Conservation (phyloP, 2,888 invertebrate species). For the Cataglyphis albicans region DNA sequence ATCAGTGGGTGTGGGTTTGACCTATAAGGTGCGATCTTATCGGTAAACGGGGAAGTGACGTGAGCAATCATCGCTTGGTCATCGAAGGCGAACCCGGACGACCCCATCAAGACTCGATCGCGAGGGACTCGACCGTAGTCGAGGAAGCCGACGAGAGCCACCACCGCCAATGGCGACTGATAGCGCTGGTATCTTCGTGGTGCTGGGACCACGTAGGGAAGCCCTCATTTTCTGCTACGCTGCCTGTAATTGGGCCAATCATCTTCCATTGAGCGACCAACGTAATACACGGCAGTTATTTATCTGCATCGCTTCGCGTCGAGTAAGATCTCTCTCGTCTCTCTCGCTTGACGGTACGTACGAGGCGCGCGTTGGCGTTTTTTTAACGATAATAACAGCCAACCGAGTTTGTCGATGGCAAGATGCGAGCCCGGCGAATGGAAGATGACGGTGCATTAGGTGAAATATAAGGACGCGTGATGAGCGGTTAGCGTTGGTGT, state of each 20-base stretch:
- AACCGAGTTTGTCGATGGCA: conserved; percentile 61
- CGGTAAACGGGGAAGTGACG: conserved; percentile 78
- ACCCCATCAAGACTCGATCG: conserved; percentile 74
- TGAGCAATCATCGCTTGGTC: conserved; percentile 79
- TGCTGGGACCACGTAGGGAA: conserved; percentile 55
- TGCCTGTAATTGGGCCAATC: conserved; percentile 82
- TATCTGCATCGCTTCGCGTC: conserved; percentile 63
- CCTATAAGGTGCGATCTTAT: conserved; percentile 76
- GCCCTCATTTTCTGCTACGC: conserved; percentile 80
- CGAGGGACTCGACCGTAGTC: conserved; percentile 63
- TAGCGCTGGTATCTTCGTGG: conserved; percentile 48
- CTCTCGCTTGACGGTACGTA: conserved; percentile 9
- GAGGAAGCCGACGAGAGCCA: conserved; percentile 55
- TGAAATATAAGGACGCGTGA: conserved; percentile 56
- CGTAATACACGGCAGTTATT: conserved; percentile 66
- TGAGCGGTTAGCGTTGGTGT: conserved; percentile 56
- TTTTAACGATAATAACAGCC: conserved; percentile 61
- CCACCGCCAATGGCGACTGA: conserved; percentile 47
- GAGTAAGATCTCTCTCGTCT: conserved; percentile 56
- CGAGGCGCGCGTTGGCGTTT: conserved; percentile 37
- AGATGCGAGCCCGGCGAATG: conserved; percentile 52
- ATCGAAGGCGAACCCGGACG: conserved; percentile 74
- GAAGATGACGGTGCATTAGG: conserved; percentile 62
- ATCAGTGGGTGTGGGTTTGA: conserved; percentile 66
- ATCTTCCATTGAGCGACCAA: conserved; percentile 77